Evolutionary conservation across 2,797 vertebrate species (phyloP).

Genomic region (Poeciliopsis infans): DNA sequence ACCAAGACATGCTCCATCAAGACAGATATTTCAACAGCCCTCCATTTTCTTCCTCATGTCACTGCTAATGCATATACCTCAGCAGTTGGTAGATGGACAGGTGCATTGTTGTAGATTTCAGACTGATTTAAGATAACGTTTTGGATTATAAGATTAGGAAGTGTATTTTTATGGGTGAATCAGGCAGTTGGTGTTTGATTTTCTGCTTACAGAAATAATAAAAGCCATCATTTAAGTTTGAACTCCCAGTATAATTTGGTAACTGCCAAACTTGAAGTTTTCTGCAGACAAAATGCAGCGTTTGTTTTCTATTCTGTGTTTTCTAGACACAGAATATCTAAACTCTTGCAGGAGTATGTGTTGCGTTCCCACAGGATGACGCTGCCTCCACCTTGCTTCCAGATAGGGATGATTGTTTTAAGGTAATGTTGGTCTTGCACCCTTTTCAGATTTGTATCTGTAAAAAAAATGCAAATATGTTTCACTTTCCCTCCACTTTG

Average conservation of each 20-base stretch:
- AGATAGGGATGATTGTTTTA: not conserved
- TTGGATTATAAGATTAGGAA: not conserved
- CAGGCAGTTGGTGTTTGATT: not conserved
- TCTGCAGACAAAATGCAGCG: not conserved
- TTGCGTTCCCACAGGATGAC: not conserved
- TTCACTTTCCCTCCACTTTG: not conserved
- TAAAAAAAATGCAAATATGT: not conserved
- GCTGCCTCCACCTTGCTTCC: not conserved
- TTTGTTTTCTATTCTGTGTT: not conserved
- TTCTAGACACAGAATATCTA: not conserved
- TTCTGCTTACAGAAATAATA: not conserved
- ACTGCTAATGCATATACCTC: not conserved
- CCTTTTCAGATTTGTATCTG: not conserved
- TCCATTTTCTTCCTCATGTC: not conserved
- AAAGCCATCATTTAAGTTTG: not conserved
- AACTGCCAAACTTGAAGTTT: not conserved
- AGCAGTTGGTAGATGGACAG: not conserved
- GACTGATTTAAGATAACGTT: not conserved
- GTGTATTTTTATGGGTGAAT: not conserved
- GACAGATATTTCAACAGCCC: conserved; percentile 6
- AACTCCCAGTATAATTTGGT: not conserved
- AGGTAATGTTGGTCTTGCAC: not conserved
- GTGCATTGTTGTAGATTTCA: not conserved
- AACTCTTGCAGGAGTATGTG: not conserved
- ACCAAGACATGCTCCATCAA: not conserved